Base-by-base conservation (phyloP, 1,140 invertebrate species). In the Idris sp. region DNA sequence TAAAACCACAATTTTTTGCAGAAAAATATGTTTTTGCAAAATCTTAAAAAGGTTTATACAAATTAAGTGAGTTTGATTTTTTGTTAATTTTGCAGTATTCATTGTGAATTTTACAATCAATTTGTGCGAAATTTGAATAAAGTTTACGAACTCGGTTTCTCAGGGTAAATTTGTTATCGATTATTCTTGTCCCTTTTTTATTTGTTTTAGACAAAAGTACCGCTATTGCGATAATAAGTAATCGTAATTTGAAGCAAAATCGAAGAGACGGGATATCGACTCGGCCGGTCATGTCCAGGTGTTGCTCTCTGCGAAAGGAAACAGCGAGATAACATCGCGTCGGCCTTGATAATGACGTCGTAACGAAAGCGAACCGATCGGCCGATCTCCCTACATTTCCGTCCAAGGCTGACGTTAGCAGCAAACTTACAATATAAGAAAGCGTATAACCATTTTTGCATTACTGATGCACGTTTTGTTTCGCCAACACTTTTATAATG, bases 341-440 rank as follows among this genome's bases (percentile, higher is more conserved):
- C 56, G 67, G 67, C 76, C 72, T 78, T 78, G 72, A 75, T 74
- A 61, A 78, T 78, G 76, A 78, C 76, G 76, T 78, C 76, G 76
- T 36, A 75, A 62, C 76, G 72, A 75, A 75, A 73, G 72, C 69
- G 65, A 77, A 74, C 71, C 69, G 64, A 69, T 74, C 71, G 71
- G 51, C 64, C 71, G 62, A 69, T 74, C 69, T 74, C 75, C 65
- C 71, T 71, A 73, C 69, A 77, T 73, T 74, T 69, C 64, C 62
- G 74, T 76, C 68, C 67, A 76, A 67, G 74, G 59, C 65, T 69
- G 65, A 6, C 6, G 19, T n/a, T n/a, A n/a, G n/a, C 46, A 65
- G 44, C 64, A 44, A 54, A 65, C 59, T 30, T 28, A 25, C 58
- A 36, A 18, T 41, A 44, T 44, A 53, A 49, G 22, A 64, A 53